Base-by-base conservation (phyloP, 2,888 invertebrate species). In the Orthosia cruda region DNA sequence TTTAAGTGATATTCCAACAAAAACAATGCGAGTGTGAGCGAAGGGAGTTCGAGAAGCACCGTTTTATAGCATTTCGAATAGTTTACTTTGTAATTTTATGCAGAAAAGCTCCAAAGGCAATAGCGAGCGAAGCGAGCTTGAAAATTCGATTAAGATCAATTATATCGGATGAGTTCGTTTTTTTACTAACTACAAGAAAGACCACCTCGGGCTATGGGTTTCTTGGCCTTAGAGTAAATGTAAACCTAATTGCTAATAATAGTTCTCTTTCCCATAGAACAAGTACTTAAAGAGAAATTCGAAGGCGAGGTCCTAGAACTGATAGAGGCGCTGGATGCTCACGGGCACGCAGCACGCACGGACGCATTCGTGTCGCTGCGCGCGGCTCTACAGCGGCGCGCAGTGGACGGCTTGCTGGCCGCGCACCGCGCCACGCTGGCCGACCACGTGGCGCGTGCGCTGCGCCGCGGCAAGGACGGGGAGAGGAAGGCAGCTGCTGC, bases 241-340 rank as follows among this genome's bases (percentile, higher is more conserved):
- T 23, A 20, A 15, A 26, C 9, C 40, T 40, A 32, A 40, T 40
- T 18, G 18, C 50, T 52, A 16, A 52, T 20, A n/a, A 52, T n/a
- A 67, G 23, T 55, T 3, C 1, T 20, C 20, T 2, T 45, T 55
- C 47, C n/a, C 81, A 18, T 90, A 93, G 98, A 98, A 67, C 93
- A 94, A 71, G 96, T 97, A 54, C 89, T 92, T 49, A 97, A 96
- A 82, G 97, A 97, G 87, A 97, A 97, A 78, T 98, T 98, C 85
- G 99, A 99, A 94, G 99, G 99, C 88, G 99, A 99, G 93, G 97
- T 99, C 45, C 97, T 97, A 40, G 99, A 99, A 91, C 97, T 98
- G 1, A 97, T 99, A 67, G 99, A 99, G 91, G 98, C 98, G 26
- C 97, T 99, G 55, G 97, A 98, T 23, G 98, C 99, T 85, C 99